Conservation (phyloP, 2,888 invertebrate species). For the Cephus pulcher region DNA sequence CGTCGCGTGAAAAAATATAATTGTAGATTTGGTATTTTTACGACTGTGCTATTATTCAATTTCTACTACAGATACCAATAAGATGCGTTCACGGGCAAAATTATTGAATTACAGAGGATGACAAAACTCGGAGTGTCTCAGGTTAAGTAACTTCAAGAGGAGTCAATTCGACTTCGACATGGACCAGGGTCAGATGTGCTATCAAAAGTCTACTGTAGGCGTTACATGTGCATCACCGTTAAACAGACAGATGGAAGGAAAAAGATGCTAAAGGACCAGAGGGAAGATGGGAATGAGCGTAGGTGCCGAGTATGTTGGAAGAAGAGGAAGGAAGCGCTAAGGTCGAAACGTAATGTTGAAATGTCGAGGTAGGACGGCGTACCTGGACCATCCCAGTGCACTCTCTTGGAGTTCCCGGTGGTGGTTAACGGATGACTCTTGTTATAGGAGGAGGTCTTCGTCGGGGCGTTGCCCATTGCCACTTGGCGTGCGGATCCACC, state of each 20-base stretch:
- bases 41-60: not conserved
- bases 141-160: not conserved
- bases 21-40: not conserved
- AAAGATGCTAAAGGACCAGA: not conserved
- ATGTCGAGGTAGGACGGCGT: slow-evolving; percentile 51
- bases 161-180: not conserved
- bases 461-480: slow-evolving; percentile 75
- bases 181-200: not conserved
- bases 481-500: slow-evolving; percentile 7
- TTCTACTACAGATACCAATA: not conserved
- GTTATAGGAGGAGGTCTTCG: slow-evolving; percentile 70
- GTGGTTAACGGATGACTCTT: slow-evolving; percentile 69
- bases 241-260: not conserved
- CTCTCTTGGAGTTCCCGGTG: slow-evolving; percentile 72
- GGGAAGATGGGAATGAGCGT: not conserved
- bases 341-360: not conserved
- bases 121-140: not conserved
- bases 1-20: not conserved
- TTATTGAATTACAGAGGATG: not conserved
- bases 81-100: not conserved
- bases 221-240: not conserved
- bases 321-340: slow-evolving; percentile 3
- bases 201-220: not conserved
- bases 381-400: slow-evolving; percentile 90
- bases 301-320: not conserved